Evolutionary conservation across 2,888 invertebrate species (phyloP), one percentile per base, ranked within the genome.

Genomic region (Caenorhabditis sp.): DNA sequence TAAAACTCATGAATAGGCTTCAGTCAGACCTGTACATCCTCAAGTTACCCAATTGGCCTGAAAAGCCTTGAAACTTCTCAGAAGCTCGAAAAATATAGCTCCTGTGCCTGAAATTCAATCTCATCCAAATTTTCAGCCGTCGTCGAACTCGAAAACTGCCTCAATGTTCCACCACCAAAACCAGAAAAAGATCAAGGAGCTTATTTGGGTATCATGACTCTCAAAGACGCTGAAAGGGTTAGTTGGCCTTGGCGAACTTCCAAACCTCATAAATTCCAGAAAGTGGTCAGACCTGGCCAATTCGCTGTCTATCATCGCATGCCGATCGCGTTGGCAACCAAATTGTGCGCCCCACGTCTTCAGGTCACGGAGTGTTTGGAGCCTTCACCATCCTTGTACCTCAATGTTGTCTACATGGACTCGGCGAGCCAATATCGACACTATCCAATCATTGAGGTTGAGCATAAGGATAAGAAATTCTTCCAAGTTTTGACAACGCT

Each of bases 291-390:
- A 36, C 10, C 36, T 2, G 58, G 58, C 3, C 20, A 36, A 20
- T 38, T 58, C 17, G 58, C 58, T 2, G 27, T 58, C 5, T 58
- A 58, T 58, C 58, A 58, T 36, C 58, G 58, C 7, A 10, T 58
- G 20, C 58, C 58, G 10, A 31, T n/a, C 5, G n/a, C 36, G 1
- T 36, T 36, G 8, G 58, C 58, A 20, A 38, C 58, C 20, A 20
- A 58, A 10, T 10, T 58, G 2, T 21, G 38, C 38, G 36, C 58
- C 3, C 20, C 26, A 36, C 36, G 58, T 7, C 26, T 58, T 38
- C 12, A 17, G 20, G 7, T 7, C 7, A 20, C 7, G 7, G 58
- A 58, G 10, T 8, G 20, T 20, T 58, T 58, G 23, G 58, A 58
- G 14, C 58, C 58, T 12, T 36, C 38, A 20, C 58, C 58, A 20